phyloP scores from a whole-genome alignment of 2,113 vertebrate species.

The Sorex fumeus region DNA sequence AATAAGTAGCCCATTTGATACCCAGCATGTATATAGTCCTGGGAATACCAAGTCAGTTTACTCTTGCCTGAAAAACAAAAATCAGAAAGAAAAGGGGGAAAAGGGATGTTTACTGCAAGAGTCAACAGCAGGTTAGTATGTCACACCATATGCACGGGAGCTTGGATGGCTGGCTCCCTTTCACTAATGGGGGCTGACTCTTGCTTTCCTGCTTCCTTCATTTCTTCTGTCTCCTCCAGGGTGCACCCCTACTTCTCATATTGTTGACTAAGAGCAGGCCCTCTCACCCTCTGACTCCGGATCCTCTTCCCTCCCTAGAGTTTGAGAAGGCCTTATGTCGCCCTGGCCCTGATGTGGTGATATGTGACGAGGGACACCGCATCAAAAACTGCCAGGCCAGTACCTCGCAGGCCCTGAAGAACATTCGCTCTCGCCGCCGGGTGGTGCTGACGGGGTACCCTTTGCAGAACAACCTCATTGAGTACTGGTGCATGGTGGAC shows the following conservation, averaged over 20 bases:
- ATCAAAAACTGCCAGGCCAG: conserved; percentile 99
- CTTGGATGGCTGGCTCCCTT: conserved; percentile 60
- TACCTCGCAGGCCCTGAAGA: conserved; percentile 98
- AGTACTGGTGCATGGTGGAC: conserved; percentile 99
- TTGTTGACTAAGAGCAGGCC: conserved; percentile 79
- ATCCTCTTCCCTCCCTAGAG: conserved; percentile 89
- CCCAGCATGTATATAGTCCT: neutral
- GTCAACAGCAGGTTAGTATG: neutral
- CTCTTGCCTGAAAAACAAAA: neutral
- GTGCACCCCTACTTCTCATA: conserved; percentile 77
- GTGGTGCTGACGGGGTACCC: conserved; percentile 98
- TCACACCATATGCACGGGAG: neutral
- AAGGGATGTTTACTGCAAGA: neutral
- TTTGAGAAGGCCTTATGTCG: conserved; percentile 96
- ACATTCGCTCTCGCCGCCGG: conserved; percentile 96
- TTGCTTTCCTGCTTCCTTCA: conserved; percentile 82
- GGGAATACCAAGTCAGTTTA: conserved; percentile 29
- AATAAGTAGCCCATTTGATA: neutral
- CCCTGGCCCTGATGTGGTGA: conserved; percentile 98
- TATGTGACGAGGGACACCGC: conserved; percentile 98
- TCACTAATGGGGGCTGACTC: conserved; percentile 70
- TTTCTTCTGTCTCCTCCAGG: conserved; percentile 83
- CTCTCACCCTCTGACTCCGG: conserved; percentile 80
- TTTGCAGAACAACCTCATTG: conserved; percentile 98
- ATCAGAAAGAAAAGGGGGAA: neutral